A percentile compares a stretch with the other conserved stretches of the same genome.
These are phyloP conservation scores for Schizothorax lantsangensis DNA, from an alignment of 2,797 vertebrate genomes.

Conservation along the genomic window DNA sequence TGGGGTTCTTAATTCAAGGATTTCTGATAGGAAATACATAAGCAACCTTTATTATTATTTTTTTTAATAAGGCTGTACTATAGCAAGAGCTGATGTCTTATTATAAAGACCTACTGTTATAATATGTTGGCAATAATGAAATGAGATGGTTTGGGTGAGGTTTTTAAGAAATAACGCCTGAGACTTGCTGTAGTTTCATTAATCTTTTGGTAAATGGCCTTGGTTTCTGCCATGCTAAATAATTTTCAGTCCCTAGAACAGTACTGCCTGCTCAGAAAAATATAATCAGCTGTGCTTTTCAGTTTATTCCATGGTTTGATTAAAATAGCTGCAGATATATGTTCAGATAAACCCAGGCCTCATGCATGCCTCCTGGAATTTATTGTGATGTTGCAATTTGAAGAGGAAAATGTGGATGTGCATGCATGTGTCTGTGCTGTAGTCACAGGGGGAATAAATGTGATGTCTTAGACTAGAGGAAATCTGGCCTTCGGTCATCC, in stretches of 20 bases:
- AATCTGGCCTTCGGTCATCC: not conserved
- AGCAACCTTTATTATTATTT: not conserved
- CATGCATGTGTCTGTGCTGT: not conserved
- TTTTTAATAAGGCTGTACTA: not conserved
- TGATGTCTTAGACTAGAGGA: not conserved
- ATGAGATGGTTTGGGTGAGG: not conserved
- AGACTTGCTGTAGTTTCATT: slow-evolving; percentile 3
- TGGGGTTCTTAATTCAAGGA: not conserved
- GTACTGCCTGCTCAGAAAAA: not conserved
- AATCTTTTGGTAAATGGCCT: not conserved
- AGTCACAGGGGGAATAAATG: not conserved
- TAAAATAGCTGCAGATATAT: not conserved
- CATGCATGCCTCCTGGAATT: not conserved
- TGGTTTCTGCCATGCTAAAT: not conserved
- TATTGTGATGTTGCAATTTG: not conserved
- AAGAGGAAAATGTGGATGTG: not conserved
- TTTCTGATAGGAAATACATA: not conserved
- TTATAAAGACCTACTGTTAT: slow-evolving; percentile 1
- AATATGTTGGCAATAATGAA: not conserved
- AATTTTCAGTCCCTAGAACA: not conserved
- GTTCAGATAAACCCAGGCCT: not conserved
- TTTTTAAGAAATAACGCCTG: not conserved
- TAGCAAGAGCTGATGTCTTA: not conserved
- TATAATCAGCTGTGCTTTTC: not conserved
- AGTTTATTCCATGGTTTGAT: not conserved